Percentiles rank a stretch among this genome's conserved stretches.
Conservation (phyloP, 2,797 vertebrate species). For the Cryptoblepharus egeriae region DNA sequence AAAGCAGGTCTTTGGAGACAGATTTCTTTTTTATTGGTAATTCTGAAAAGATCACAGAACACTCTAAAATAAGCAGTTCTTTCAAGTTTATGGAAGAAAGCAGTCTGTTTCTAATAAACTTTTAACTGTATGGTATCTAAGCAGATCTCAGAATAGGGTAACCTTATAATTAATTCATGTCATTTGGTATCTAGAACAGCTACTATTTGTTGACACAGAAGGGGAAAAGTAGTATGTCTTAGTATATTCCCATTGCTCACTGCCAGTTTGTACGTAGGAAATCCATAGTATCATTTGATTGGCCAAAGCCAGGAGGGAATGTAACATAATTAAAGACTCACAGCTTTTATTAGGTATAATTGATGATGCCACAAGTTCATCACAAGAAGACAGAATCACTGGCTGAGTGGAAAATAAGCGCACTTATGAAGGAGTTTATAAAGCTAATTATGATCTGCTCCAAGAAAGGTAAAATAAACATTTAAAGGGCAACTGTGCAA, state of each 20-base stretch:
- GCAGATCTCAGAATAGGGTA: background rate
- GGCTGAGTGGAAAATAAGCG: constrained; percentile 21
- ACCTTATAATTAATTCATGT: background rate
- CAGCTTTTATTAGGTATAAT: background rate
- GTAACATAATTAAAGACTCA: constrained; percentile 9
- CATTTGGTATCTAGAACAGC: background rate
- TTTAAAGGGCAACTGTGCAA: constrained; percentile 59
- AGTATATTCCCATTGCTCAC: fast-evolving
- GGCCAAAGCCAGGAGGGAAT: too few species aligned
- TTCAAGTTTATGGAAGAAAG: background rate
- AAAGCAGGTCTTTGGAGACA: background rate
- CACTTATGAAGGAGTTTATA: constrained; percentile 34
- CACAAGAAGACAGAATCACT: constrained; percentile 17
- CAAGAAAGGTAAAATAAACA: constrained; percentile 49
- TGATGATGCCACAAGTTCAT: constrained; percentile 16
- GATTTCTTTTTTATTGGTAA: background rate
- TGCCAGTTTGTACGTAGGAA: background rate
- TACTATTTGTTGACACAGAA: background rate
- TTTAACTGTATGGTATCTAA: background rate
- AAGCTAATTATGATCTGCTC: constrained; percentile 45
- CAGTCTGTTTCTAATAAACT: background rate
- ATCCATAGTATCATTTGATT: background rate
- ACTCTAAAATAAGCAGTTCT: background rate
- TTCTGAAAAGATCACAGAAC: constrained; percentile 14
- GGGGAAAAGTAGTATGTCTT: background rate